Base-by-base conservation (phyloP, 2,113 vertebrate genomes). In the Gymnogyps californianus region DNA sequence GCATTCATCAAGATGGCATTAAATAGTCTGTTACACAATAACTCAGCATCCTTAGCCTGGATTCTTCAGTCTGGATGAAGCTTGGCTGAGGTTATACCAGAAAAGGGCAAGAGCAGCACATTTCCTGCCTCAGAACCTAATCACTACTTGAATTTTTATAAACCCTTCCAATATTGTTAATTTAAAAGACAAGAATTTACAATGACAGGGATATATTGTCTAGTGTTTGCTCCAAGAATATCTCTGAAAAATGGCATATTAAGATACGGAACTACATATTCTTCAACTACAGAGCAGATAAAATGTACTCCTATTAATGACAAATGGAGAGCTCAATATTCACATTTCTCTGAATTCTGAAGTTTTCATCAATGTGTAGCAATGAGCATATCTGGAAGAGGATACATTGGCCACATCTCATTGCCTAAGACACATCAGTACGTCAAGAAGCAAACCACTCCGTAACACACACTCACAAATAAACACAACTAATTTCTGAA, bases 121-220 rank as follows among this genome's bases (percentile, higher is more conserved):
- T 38, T 83, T 64, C 38, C 46, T 89, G 25, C 58, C 66, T 87
- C 70, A 93, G 65, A 95, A 91, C 7, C 49, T 85, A 76, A 87
- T 79, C 44, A 64, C 44, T 79, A 75, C 61, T 85, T 76, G 21
- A 79, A 72, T 76, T 96, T 93, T 91, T 95, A 94, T 40, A 94
- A 95, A 79, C 18, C 28, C 66, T 90, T 87, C 70, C 44, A 90
- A 91, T 83, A 91, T 2, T n/a, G 38, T 67, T 94, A 79, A 93
- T 88, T 91, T 87, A 87, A 67, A 76, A 76, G 49, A 59, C 38
- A 58, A 82, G 69, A 90, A 89, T 58, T 92, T 58, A 77, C 51
- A 71, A 7, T 64, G 87, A 89, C 91, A 94, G 67, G 89, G 78
- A 94, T 64, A 49, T 6, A 82, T 18, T 31, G 29, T 14, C 84